These are phyloP conservation scores for Drosophila sp. DNA, from an alignment of 1,140 invertebrate genomes.

Conservation along the genomic window DNA sequence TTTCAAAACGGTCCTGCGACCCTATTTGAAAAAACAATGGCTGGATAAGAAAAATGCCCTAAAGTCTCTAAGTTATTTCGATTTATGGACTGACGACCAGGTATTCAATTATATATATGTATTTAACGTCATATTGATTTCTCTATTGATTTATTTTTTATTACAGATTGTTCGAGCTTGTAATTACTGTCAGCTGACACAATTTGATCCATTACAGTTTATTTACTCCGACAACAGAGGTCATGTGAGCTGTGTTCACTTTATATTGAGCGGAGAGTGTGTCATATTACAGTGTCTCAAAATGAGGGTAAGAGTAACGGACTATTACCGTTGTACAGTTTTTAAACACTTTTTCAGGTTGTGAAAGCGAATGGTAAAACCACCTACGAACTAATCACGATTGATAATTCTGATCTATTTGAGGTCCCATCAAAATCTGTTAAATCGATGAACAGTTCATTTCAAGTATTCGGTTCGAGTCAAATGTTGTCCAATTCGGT, in stretches of 20 bases:
- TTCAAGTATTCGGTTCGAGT: not conserved
- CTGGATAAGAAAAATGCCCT: constrained; percentile 66
- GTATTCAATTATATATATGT: constrained; percentile 26
- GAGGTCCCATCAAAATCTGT: not conserved
- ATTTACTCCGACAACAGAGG: constrained; percentile 74
- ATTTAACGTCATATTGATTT: not conserved
- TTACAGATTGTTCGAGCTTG: constrained; percentile 65
- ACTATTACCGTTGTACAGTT: not conserved
- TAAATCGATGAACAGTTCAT: not conserved
- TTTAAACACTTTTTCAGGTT: constrained; percentile 20
- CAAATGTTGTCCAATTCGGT: not conserved
- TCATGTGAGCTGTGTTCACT: constrained; percentile 64
- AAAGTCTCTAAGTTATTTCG: constrained; percentile 65
- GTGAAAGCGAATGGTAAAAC: constrained; percentile 2
- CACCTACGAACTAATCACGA: constrained; percentile 11
- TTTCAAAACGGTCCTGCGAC: constrained; percentile 53
- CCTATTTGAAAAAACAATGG: constrained; percentile 63
- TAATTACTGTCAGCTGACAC: constrained; percentile 49
- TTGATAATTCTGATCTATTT: not conserved
- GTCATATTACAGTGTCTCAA: constrained; percentile 78
- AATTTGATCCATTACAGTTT: constrained; percentile 70
- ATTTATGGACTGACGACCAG: constrained; percentile 63
- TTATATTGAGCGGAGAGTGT: constrained; percentile 80
- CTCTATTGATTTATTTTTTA: not conserved
- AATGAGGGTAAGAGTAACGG: constrained; percentile 50